Base-by-base conservation (phyloP, 1,140 invertebrate genomes). In the Laupala kohalensis region DNA sequence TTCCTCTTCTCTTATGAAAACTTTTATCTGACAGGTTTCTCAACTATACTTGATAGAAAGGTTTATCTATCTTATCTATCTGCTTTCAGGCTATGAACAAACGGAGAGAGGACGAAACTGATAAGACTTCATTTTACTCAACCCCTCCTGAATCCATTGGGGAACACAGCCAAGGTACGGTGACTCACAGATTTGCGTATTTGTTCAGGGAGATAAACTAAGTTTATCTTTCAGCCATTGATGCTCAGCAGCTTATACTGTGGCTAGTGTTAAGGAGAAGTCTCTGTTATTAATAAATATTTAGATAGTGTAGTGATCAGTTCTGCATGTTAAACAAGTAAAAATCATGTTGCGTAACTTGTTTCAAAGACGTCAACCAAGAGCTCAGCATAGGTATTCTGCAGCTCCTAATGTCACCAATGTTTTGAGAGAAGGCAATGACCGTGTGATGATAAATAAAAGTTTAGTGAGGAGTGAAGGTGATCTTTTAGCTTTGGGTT, bases 81-180 rank as follows among this genome's bases (percentile, higher is more conserved):
- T 69, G 75, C 63, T 69, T 73, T 12, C 74, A 83, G 81, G 81
- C 79, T 25, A 73, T 81, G 25, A 81, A 79, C 25, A 81, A 79
- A 74, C 76, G 76, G 70, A 80, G 80, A 73, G 80, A 81, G 26
- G 80, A 82, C 63, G 78, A 77, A 15, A 76, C 74, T 67, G 77
- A 76, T 64, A 76, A 75, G 63, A 67, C 28, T 78, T 76, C 73
- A 3, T 79, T 75, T 69, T 75, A 75, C 64, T 77, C 80, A 24
- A 81, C 81, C 30, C 80, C 80, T 12, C 78, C 80, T 25, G 81
- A 78, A 69, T 80, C 79, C 27, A 72, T 79, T 27, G 76, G 78
- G 9, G 79, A 79, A 66, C 76, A 77, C 1, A 81, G 78, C 76
- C 80, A 81, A 79, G 80, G 81, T 81, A 77, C 77, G 65, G 23